Evolutionary conservation across 2,113 vertebrate species (phyloP).

Genomic region (Ranitomeya imitator): DNA sequence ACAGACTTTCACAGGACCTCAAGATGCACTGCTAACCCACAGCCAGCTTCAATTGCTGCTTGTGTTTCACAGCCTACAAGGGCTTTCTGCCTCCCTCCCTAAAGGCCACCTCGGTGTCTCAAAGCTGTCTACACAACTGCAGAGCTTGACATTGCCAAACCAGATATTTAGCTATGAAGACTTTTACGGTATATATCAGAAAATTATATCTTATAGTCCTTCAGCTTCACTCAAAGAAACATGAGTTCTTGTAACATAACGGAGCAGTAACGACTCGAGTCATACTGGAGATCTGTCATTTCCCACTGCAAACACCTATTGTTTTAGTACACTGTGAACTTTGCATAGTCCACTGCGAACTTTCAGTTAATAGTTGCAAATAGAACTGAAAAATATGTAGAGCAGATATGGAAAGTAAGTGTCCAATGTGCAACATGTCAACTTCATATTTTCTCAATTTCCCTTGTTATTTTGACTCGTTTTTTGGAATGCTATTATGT

Average conservation of each 20-base stretch:
- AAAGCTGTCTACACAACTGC: conserved; percentile 40
- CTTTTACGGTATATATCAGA: not conserved
- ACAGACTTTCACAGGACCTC: conserved; percentile 75
- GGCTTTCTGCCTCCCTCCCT: conserved; percentile 41
- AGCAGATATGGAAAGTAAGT: not conserved
- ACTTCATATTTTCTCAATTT: not conserved
- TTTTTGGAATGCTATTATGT: too few relatives aligned
- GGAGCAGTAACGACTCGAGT: not conserved
- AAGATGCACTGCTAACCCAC: conserved; percentile 67
- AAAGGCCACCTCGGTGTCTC: conserved; percentile 30
- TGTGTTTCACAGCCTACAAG: conserved; percentile 1
- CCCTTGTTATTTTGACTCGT: too few relatives aligned
- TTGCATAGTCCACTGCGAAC: not conserved
- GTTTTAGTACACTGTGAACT: not conserved
- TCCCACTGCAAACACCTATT: not conserved
- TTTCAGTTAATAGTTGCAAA: not conserved
- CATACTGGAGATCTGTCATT: conserved; percentile 27
- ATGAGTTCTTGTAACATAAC: not conserved
- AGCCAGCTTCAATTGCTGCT: conserved; percentile 54
- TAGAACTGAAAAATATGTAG: not conserved
- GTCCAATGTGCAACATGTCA: not conserved
- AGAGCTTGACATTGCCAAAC: conserved; percentile 56
- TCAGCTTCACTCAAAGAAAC: not conserved
- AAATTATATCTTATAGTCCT: not conserved
- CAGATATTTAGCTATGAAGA: conserved; percentile 50